Conservation (phyloP, 2,888 invertebrate species). For the Drosophila ustulata region DNA sequence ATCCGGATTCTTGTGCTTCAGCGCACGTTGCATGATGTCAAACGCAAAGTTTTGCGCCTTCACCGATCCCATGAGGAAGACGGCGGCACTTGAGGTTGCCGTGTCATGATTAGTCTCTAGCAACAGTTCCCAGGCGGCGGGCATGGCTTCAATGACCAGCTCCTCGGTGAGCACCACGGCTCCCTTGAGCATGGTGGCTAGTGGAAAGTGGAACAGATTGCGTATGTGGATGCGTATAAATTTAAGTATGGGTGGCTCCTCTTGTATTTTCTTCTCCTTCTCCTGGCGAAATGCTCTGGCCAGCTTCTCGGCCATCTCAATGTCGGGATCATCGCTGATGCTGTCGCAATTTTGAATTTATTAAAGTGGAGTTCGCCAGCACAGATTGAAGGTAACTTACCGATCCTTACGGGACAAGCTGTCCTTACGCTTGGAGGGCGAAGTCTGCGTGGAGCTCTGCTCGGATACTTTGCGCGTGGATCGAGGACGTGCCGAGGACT, state of each 20-base stretch:
- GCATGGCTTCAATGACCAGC: constrained; percentile 93
- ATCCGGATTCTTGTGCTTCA: constrained; percentile 93
- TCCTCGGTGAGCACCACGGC: constrained; percentile 95
- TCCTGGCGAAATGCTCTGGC: constrained; percentile 83
- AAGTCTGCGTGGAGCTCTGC: constrained; percentile 91
- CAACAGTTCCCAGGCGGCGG: constrained; percentile 97
- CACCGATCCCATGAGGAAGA: constrained; percentile 97
- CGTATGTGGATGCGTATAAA: constrained; percentile 93
- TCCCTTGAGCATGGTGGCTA: constrained; percentile 94
- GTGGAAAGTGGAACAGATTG: constrained; percentile 94
- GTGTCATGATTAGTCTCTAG: constrained; percentile 96
- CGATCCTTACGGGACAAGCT: constrained; percentile 90
- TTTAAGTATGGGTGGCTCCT: constrained; percentile 90
- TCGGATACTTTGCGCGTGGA: constrained; percentile 91
- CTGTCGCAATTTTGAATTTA: constrained; percentile 30
- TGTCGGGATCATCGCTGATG: constrained; percentile 84
- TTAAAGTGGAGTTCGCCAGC: neutral
- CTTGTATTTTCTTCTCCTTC: constrained; percentile 86
- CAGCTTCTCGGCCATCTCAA: constrained; percentile 83
- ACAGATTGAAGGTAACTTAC: constrained; percentile 80
- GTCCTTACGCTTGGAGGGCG: constrained; percentile 92
- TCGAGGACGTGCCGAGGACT: constrained; percentile 80
- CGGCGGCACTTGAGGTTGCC: constrained; percentile 92
- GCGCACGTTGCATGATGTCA: constrained; percentile 94
- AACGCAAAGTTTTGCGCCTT: constrained; percentile 95